A percentile compares a stretch with the other conserved stretches of the same genome.
These are phyloP conservation scores for Hydrocynus forskahlii DNA, from an alignment of 2,797 vertebrate species.

Conservation along the genomic window DNA sequence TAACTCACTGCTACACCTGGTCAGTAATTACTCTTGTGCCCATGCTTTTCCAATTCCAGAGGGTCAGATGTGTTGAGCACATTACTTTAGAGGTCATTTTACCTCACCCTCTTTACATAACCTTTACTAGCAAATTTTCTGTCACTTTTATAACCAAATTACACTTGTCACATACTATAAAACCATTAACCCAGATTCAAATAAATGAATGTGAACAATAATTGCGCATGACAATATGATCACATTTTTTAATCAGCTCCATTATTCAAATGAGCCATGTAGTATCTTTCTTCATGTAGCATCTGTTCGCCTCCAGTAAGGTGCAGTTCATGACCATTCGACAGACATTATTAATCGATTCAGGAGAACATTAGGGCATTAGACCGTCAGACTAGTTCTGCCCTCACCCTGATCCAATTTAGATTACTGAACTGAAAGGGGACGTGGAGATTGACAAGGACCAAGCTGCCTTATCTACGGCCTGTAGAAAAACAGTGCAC, in stretches of 20 bases:
- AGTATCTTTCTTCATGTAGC: neutral
- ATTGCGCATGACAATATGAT: neutral
- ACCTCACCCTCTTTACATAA: no score
- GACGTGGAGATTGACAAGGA: slow-evolving; percentile 62
- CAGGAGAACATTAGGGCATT: slow-evolving; percentile 60
- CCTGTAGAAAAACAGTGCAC: slow-evolving; percentile 57
- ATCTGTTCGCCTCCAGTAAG: slow-evolving; percentile 29
- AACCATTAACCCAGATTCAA: no score
- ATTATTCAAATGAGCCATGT: slow-evolving; percentile 12
- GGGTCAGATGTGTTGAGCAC: no score
- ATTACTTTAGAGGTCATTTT: no score
- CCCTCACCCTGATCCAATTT: slow-evolving; percentile 72
- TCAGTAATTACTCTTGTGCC: no score
- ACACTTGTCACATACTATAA: no score
- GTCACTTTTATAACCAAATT: no score
- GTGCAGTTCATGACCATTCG: slow-evolving; percentile 48
- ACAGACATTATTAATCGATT: slow-evolving; percentile 71
- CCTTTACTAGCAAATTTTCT: no score
- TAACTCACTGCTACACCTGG: no score
- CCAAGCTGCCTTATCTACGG: slow-evolving; percentile 71
- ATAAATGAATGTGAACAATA: no score
- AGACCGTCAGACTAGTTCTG: slow-evolving; percentile 21
- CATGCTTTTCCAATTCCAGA: no score
- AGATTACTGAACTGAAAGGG: slow-evolving; percentile 64
- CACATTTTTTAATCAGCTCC: slow-evolving; percentile 5